These are phyloP conservation scores for Apolygus lucorum DNA, from an alignment of 1,140 invertebrate genomes.

Conservation along the genomic window DNA sequence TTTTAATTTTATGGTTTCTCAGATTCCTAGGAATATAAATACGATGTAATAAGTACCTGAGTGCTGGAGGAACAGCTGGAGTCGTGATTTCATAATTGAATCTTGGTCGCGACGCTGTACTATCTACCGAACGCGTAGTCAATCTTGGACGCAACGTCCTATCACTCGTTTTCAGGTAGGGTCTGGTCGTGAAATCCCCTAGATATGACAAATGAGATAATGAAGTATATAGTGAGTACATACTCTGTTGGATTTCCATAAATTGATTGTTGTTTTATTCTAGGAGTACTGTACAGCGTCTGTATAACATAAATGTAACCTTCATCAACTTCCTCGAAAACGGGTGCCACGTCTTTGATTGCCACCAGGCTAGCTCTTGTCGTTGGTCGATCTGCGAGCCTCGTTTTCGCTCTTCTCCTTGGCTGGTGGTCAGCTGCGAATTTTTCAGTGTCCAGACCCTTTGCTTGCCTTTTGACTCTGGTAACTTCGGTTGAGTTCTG, in stretches of 20 bases:
- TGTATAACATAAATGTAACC: no score
- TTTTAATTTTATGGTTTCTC: no score
- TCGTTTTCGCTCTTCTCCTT: background rate
- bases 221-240: no score
- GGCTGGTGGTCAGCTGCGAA: background rate
- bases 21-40: no score
- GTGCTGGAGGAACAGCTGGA: no score
- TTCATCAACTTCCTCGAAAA: slow-evolving; percentile 10
- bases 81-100: slow-evolving; percentile 11
- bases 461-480: background rate
- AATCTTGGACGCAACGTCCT: background rate
- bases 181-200: background rate
- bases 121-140: background rate
- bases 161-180: background rate
- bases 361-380: background rate
- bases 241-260: no score
- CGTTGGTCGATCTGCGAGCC: background rate
- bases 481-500: background rate
- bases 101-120: background rate
- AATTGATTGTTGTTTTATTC: no score
- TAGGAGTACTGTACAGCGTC: no score
- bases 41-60: no score
- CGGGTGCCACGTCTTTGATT: background rate
- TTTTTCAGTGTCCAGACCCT: background rate
- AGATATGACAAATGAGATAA: no score